These are phyloP conservation scores for Serranus cabrilla DNA, from an alignment of 2,797 vertebrate species.

Conservation along the genomic window DNA sequence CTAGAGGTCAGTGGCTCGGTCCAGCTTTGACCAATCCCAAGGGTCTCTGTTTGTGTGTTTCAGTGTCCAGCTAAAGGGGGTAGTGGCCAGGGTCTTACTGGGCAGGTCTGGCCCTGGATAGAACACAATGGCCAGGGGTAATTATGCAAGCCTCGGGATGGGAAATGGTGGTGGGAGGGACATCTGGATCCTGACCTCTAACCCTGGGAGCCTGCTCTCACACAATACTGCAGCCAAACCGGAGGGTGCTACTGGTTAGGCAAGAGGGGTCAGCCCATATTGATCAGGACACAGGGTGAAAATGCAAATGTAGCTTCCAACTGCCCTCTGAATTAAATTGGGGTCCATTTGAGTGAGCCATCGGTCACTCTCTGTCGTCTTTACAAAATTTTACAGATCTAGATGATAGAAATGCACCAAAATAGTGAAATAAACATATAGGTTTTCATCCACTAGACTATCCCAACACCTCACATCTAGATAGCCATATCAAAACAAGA, in stretches of 20 bases:
- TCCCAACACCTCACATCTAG: not conserved
- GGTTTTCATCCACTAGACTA: not conserved
- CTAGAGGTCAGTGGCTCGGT: slow-evolving; percentile 73
- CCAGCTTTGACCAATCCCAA: slow-evolving; percentile 72
- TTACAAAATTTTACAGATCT: slow-evolving; percentile 1
- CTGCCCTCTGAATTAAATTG: slow-evolving; percentile 68
- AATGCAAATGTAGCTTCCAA: slow-evolving; percentile 73
- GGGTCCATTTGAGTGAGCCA: slow-evolving; percentile 28
- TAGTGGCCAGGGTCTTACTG: slow-evolving; percentile 57
- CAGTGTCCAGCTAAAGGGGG: slow-evolving; percentile 79
- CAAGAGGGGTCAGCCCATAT: slow-evolving; percentile 76
- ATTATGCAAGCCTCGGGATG: slow-evolving; percentile 80
- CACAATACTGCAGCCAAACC: slow-evolving; percentile 74
- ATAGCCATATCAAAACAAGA: not conserved
- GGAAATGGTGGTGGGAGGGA: slow-evolving; percentile 79
- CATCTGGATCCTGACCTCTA: slow-evolving; percentile 86
- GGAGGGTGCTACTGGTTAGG: slow-evolving; percentile 68
- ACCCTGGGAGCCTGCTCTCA: slow-evolving; percentile 72
- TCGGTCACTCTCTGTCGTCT: slow-evolving; percentile 18
- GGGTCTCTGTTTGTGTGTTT: slow-evolving; percentile 63
- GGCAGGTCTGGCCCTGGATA: slow-evolving; percentile 66
- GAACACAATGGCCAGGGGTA: slow-evolving; percentile 79
- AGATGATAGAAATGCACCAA: slow-evolving; percentile 32
- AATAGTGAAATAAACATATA: not conserved
- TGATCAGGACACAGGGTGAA: slow-evolving; percentile 69